These are phyloP conservation scores for Corbicula japonica DNA, from an alignment of 2,888 invertebrate species.

Conservation along the genomic window DNA sequence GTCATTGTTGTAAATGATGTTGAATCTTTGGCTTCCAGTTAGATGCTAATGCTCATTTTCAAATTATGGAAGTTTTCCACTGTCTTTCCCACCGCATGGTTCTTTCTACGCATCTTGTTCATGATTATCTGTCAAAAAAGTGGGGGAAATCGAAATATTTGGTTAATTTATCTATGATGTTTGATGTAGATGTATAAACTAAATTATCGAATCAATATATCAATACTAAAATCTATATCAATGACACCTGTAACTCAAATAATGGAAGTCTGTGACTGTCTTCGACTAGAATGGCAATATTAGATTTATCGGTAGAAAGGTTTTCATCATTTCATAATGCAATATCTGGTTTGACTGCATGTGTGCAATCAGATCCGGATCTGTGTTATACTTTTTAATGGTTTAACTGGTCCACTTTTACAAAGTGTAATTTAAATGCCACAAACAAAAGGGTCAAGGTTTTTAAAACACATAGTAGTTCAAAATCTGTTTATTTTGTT, in stretches of 20 bases:
- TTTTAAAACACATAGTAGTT: not conserved
- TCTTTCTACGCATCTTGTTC: not conserved
- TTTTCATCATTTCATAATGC: not conserved
- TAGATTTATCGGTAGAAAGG: not conserved
- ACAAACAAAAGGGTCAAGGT: not conserved
- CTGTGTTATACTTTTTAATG: not conserved
- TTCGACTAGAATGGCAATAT: no score
- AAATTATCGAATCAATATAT: not conserved
- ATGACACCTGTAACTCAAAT: not conserved
- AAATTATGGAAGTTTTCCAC: not conserved
- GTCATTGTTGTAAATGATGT: not conserved
- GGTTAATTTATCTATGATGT: not conserved
- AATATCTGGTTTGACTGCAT: not conserved
- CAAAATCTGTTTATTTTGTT: constrained; percentile 25
- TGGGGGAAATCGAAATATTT: no score
- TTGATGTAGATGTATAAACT: not conserved
- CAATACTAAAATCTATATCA: not conserved
- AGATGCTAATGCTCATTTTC: not conserved
- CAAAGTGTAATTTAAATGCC: no score
- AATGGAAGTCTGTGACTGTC: no score
- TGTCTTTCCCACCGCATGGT: not conserved
- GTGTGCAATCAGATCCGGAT: not conserved
- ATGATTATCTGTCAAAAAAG: not conserved
- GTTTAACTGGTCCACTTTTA: no score
- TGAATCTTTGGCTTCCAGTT: not conserved